These are phyloP conservation scores for Patiria miniata DNA, from an alignment of 35 echinoderm and acorn worm genomes.

Conservation along the genomic window DNA sequence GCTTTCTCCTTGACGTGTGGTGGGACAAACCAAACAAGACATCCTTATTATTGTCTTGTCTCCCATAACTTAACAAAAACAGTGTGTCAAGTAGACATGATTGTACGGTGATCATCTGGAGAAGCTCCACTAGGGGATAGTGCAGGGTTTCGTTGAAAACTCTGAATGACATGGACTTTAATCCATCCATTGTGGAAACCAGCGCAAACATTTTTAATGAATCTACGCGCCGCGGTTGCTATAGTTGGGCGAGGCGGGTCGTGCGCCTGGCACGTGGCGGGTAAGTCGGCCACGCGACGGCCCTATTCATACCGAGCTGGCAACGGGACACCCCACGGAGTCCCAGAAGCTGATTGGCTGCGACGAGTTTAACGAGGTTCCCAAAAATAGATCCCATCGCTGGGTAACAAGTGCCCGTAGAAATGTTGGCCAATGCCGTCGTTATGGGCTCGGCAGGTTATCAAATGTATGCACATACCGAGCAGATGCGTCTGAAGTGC, in stretches of 20 bases:
- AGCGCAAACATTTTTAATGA: neutral
- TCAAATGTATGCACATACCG: too few species aligned
- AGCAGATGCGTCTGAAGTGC: too few species aligned
- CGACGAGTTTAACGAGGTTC: neutral
- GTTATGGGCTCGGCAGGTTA: too few species aligned
- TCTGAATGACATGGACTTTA: slow-evolving; percentile 2
- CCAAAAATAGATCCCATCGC: slow-evolving; percentile 15
- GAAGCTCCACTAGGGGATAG: too few species aligned
- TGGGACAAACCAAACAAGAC: neutral
- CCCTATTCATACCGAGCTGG: neutral
- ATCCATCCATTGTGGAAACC: neutral
- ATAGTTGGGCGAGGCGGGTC: neutral
- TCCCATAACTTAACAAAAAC: too few species aligned
- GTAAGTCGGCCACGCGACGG: slow-evolving; percentile 1
- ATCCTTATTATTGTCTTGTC: neutral
- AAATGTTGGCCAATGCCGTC: neutral
- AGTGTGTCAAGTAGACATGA: too few species aligned
- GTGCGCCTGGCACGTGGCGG: slow-evolving; percentile 13
- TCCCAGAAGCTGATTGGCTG: neutral
- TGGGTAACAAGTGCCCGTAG: neutral
- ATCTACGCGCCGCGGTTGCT: neutral
- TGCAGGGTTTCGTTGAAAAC: neutral
- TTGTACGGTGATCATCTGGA: too few species aligned
- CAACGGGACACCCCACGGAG: neutral
- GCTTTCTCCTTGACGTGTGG: neutral